Conservation (phyloP, 1,140 invertebrate genomes). For the Antheraea mylitta region DNA sequence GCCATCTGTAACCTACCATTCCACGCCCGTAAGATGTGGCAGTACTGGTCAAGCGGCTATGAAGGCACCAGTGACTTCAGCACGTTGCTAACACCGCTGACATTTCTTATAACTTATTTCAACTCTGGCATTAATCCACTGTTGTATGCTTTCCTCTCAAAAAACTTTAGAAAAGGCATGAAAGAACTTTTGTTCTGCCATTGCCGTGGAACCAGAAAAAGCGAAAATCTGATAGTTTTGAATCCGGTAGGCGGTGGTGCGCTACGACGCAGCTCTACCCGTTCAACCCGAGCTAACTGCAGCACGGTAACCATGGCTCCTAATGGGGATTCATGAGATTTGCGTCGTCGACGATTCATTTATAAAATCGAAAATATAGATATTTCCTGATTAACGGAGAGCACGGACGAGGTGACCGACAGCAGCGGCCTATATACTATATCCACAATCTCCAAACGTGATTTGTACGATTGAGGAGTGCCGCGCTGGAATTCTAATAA, state of each 20-base stretch:
- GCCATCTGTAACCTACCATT: slow-evolving; percentile 91
- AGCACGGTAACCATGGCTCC: slow-evolving; percentile 75
- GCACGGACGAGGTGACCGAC: slow-evolving; percentile 69
- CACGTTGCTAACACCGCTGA: slow-evolving; percentile 88
- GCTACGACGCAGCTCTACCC: slow-evolving; percentile 68
- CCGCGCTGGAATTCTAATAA: not conserved
- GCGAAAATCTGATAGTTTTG: slow-evolving; percentile 64
- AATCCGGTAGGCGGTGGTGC: slow-evolving; percentile 64
- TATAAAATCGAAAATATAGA: slow-evolving; percentile 66
- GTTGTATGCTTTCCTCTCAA: slow-evolving; percentile 91
- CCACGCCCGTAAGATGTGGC: slow-evolving; percentile 91
- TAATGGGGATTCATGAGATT: slow-evolving; percentile 74
- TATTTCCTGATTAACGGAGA: slow-evolving; percentile 75
- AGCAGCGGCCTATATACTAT: slow-evolving; percentile 64
- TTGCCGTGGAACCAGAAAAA: slow-evolving; percentile 64
- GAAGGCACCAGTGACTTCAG: slow-evolving; percentile 83
- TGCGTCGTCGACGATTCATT: slow-evolving; percentile 58
- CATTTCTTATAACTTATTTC: slow-evolving; percentile 90
- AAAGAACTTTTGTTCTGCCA: slow-evolving; percentile 82
- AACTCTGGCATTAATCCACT: slow-evolving; percentile 92
- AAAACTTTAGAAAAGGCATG: slow-evolving; percentile 87
- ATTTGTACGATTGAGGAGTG: slow-evolving; percentile 58
- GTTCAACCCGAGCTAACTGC: slow-evolving; percentile 75
- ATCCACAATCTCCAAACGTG: slow-evolving; percentile 55
- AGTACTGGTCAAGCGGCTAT: slow-evolving; percentile 84